Conservation (phyloP, 2,113 vertebrate genomes). For the Nerophis ophidion region DNA sequence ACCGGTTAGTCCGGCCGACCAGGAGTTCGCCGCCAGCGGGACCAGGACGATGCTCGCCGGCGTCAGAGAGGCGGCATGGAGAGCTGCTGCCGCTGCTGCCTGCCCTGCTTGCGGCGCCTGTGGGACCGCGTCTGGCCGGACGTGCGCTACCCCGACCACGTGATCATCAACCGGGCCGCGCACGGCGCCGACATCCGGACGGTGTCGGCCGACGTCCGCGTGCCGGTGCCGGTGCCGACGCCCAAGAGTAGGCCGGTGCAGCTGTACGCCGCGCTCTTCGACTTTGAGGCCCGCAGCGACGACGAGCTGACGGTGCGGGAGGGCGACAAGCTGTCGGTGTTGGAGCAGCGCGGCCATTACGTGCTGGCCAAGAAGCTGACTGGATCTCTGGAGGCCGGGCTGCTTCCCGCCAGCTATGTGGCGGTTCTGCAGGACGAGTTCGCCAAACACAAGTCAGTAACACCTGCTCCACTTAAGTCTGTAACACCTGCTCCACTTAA, state of each 20-base stretch:
- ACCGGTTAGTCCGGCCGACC: conserved; percentile 72
- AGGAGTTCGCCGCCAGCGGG: conserved; percentile 11
- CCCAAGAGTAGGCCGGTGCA: conserved; percentile 67
- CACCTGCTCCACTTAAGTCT: no score
- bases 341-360: conserved; percentile 80
- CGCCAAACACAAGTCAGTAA: conserved; percentile 80
- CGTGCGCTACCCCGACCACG: conserved; percentile 45
- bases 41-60: conserved; percentile 36
- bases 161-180: conserved; percentile 51
- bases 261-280: conserved; percentile 76
- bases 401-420: conserved; percentile 82
- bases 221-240: conserved; percentile 64
- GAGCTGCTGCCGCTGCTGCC: conserved; percentile 76
- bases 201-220: conserved; percentile 66
- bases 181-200: conserved; percentile 57
- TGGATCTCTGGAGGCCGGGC: conserved; percentile 73
- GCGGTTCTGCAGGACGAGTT: conserved; percentile 77
- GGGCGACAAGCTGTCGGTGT: conserved; percentile 81
- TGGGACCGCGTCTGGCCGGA: conserved; percentile 88
- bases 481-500: no score
- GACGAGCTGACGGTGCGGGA: conserved; percentile 80
- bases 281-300: conserved; percentile 79
- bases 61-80: conserved; percentile 72
- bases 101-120: conserved; percentile 75
- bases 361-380: conserved; percentile 80